Conservation (phyloP, 2,113 vertebrate genomes). For the Brachypteracias leptosomus region DNA sequence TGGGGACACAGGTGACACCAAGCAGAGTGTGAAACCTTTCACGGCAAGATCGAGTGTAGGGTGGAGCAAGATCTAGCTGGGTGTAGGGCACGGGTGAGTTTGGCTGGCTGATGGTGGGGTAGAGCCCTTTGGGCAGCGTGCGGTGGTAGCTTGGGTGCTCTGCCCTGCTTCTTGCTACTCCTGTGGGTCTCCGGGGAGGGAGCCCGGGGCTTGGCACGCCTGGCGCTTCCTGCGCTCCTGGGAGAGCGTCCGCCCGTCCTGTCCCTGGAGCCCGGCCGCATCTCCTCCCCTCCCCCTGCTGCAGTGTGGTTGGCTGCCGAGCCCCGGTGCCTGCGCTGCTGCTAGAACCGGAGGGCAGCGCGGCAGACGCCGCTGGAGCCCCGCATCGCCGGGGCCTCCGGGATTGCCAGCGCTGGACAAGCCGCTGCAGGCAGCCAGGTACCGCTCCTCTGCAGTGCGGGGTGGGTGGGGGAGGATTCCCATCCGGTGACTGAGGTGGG, state of each 20-base stretch:
- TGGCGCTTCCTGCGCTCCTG: not conserved
- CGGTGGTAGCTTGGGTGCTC: not conserved
- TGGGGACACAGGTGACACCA: not conserved
- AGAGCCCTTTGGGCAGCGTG: not conserved
- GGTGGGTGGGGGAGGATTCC: conserved; percentile 15
- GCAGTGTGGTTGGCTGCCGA: conserved; percentile 54
- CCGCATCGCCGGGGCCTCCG: not conserved
- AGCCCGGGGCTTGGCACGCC: not conserved
- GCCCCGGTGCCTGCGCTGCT: not conserved
- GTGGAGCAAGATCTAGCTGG: not conserved
- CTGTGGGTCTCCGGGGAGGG: not conserved
- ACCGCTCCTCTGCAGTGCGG: not conserved
- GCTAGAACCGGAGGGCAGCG: not conserved
- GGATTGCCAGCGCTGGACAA: not conserved
- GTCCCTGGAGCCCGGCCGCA: not conserved
- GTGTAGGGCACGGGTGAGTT: not conserved
- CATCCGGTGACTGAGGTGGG: conserved; percentile 1
- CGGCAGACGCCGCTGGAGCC: not conserved
- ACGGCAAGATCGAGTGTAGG: rapidly evolving
- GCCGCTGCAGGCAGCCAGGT: conserved; percentile 48
- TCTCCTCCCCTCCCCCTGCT: conserved; percentile 41
- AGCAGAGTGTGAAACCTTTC: not conserved
- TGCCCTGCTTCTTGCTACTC: not conserved
- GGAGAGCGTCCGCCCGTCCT: not conserved
- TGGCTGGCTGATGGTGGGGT: not conserved